Base-by-base conservation (phyloP, 2,888 invertebrate species). In the Tachina grossa region DNA sequence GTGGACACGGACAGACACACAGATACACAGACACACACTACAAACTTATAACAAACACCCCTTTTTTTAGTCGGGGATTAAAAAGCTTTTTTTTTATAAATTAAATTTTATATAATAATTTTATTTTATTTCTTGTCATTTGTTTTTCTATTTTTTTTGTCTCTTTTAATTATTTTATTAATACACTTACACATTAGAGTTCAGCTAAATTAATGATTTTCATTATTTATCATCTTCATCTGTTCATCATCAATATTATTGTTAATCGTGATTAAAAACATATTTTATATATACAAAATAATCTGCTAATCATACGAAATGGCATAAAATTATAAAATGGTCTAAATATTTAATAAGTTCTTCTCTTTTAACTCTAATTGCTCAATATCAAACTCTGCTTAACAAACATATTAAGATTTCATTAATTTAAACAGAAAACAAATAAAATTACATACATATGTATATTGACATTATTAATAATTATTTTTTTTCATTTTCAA, bases 371-470 rank as follows among this genome's bases (percentile, higher is more conserved):
- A 43, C 14, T 47, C 4, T 14, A 6, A 9, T 77, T 71, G 49
- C 72, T 83, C 77, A 72, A 89, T 90, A 90, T 89, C 89, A 89
- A 90, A 31, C 31, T 31, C 90, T 91, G 90, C 89, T 90, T 91
- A 91, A 90, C 90, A 90, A 90, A 89, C 22, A 53, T 51, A 63
- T 19, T 39, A 39, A 13, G 13, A 2, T 10, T 43, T 61, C 22
- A 63, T 51, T 63, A 85, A 80, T 88, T 68, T 41, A 75, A 81
- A 69, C 63, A 14, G 43, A 82, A 41, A 71, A 22, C n/a, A 51
- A n/a, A 11, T 1, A 63, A 45, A 63, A 55, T 47, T 43, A 43
- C 19, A 22, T 75, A n/a, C n/a, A n/a, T n/a, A n/a, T n/a, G n/a
- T n/a, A 16, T 39, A 22, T 51, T 49, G 39, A 41, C 16, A 51